Evolutionary conservation across 2,113 vertebrate genomes (phyloP).

Genomic region (Lagenorhynchus albirostris): DNA sequence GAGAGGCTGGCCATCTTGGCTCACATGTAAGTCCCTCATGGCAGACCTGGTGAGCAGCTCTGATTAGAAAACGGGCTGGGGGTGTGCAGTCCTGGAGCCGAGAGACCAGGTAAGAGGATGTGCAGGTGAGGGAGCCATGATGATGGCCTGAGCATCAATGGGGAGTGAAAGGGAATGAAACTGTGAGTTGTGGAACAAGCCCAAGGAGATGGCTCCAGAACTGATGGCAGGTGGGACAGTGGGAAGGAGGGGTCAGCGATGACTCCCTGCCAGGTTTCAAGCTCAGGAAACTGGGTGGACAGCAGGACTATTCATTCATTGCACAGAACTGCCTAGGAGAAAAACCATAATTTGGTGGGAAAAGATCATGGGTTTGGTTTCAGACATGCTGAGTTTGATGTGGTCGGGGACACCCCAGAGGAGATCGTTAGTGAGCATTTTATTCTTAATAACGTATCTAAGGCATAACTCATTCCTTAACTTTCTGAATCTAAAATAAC

Average conservation of each 20-base stretch:
- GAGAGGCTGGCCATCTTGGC: background rate
- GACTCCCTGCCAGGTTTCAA: background rate
- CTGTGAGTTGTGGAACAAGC: background rate
- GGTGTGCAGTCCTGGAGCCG: too few relatives aligned
- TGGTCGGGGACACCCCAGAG: background rate
- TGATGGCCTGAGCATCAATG: background rate
- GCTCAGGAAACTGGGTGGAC: background rate
- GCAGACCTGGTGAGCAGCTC: background rate
- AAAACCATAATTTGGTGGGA: background rate
- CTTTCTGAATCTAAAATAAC: background rate
- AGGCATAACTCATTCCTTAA: background rate
- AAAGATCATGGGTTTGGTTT: background rate
- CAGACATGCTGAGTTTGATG: background rate
- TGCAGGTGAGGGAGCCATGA: background rate
- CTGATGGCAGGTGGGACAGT: too few relatives aligned
- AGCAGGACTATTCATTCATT: too few relatives aligned
- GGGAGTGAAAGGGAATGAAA: fast-evolving
- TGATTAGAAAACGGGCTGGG: background rate
- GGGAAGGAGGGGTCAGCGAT: background rate
- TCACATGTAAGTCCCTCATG: too few relatives aligned
- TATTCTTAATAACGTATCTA: background rate
- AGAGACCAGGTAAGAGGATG: background rate
- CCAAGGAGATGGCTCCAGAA: background rate
- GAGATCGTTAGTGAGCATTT: background rate
- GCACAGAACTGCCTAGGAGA: background rate